Evolutionary conservation across 2,888 invertebrate genomes (phyloP).

Genomic region (Drosophila pseudotakahashii): DNA sequence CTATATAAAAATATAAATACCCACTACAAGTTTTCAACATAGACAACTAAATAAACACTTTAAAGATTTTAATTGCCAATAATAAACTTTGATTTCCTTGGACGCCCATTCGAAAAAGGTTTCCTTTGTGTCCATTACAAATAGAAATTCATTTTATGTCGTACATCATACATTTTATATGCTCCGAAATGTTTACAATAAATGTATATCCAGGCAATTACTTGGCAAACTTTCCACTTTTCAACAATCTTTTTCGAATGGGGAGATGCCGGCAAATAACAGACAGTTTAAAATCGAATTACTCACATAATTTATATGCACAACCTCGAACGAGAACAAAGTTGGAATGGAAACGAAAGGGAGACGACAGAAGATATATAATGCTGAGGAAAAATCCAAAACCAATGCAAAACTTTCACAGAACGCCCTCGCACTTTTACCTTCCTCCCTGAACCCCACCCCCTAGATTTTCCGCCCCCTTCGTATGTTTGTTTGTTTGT

Average conservation of each 20-base stretch:
- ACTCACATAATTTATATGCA: slow-evolving; percentile 76
- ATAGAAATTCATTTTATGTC: background rate
- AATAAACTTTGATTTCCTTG: background rate
- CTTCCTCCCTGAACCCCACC: background rate
- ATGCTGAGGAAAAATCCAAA: slow-evolving; percentile 29
- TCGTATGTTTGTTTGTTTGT: slow-evolving; percentile 33
- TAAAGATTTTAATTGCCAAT: background rate
- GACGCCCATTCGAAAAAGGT: background rate
- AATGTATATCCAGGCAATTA: slow-evolving; percentile 31
- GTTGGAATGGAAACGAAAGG: background rate
- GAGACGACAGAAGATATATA: slow-evolving; percentile 35
- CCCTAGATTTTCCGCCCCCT: slow-evolving; percentile 37
- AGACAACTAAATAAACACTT: background rate
- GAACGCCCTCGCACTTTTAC: slow-evolving; percentile 56
- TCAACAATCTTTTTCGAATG: slow-evolving; percentile 19
- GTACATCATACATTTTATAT: slow-evolving; percentile 2
- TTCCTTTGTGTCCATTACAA: slow-evolving; percentile 5
- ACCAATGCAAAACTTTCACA: slow-evolving; percentile 69
- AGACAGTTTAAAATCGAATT: slow-evolving; percentile 73
- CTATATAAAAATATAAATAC: no score
- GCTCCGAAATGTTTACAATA: slow-evolving; percentile 11
- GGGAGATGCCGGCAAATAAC: slow-evolving; percentile 30
- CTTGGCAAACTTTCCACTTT: slow-evolving; percentile 39
- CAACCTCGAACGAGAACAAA: slow-evolving; percentile 53
- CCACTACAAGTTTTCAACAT: no score